A percentile compares a stretch with the other conserved stretches of the same genome.
These are phyloP conservation scores for Acromyrmex heyeri DNA, from an alignment of 1,140 invertebrate species.

Conservation along the genomic window DNA sequence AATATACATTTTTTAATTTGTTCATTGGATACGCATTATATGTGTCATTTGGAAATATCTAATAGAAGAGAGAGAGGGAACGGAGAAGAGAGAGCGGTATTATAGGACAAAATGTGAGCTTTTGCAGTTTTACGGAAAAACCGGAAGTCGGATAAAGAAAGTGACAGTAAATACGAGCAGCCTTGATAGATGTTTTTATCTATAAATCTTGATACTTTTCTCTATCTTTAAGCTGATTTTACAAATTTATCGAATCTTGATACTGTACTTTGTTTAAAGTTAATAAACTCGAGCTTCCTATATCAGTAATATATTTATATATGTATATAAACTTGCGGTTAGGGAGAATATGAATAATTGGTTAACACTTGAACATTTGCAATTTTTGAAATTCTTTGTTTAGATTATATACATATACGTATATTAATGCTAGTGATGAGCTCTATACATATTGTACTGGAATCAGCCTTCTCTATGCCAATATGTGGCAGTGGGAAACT, in stretches of 20 bases:
- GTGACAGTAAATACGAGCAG: background rate
- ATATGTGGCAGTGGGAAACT: too few relatives aligned
- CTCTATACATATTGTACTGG: too few relatives aligned
- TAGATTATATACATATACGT: background rate
- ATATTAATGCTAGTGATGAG: too few relatives aligned
- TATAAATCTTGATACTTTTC: background rate
- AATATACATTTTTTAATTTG: slow-evolving; percentile 3
- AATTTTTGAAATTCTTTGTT: slow-evolving; percentile 9
- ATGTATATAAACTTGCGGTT: background rate
- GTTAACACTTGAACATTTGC: background rate
- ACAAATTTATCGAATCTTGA: background rate
- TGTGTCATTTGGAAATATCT: background rate
- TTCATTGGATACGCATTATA: background rate
- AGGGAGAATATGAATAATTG: background rate
- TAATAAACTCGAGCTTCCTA: background rate
- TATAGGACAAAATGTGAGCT: too few relatives aligned
- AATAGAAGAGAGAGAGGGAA: background rate
- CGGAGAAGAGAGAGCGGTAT: too few relatives aligned
- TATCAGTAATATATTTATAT: background rate
- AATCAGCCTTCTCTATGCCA: too few relatives aligned
- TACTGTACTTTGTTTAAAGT: background rate
- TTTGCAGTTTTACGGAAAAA: background rate
- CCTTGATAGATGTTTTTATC: background rate
- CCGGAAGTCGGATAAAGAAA: background rate
- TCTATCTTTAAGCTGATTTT: background rate